Conservation (phyloP, 2,113 vertebrate species). For the Pycnonotus jocosus region DNA sequence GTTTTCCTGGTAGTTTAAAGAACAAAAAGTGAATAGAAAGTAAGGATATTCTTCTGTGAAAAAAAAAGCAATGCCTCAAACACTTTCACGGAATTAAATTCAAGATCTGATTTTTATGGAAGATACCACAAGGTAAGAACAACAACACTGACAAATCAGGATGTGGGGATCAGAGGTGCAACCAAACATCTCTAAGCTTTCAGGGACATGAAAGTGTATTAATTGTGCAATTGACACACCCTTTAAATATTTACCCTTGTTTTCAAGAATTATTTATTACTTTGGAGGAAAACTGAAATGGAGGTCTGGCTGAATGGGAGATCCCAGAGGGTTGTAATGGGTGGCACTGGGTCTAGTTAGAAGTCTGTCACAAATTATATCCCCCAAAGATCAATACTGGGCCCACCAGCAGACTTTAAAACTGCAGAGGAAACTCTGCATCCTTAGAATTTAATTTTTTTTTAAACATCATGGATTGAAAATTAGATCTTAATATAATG, state of each 20-base stretch:
- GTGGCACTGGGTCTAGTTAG: too few relatives aligned
- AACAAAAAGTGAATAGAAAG: not conserved
- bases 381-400: not conserved
- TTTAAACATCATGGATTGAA: not conserved
- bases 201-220: not conserved
- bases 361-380: not conserved
- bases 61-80: not conserved
- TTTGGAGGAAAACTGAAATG: not conserved
- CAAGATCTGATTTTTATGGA: not conserved
- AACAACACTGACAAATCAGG: not conserved
- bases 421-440: not conserved
- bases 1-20: not conserved
- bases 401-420: not conserved
- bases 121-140: not conserved
- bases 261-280: not conserved
- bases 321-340: not conserved
- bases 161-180: not conserved
- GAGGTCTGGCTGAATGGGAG: not conserved
- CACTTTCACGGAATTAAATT: not conserved
- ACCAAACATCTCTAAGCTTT: not conserved
- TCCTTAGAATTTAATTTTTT: not conserved
- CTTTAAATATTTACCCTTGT: not conserved
- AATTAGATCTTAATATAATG: not conserved
- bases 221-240: not conserved
- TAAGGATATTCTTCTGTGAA: not conserved